phyloP scores from a whole-genome alignment of 1,140 invertebrate species.

The Calephelis virginiensis region DNA sequence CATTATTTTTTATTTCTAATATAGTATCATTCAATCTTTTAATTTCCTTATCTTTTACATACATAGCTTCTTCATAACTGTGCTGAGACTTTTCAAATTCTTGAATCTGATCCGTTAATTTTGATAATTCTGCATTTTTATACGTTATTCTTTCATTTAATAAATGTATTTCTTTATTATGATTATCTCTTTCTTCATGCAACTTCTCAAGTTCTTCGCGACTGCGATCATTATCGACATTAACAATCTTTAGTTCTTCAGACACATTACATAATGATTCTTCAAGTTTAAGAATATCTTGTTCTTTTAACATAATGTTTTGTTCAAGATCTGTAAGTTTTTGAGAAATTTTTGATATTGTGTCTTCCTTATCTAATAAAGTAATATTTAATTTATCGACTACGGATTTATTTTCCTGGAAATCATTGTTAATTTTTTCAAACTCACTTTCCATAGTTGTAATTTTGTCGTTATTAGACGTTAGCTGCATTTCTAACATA shows the following conservation, averaged over 20 bases:
- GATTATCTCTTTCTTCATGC: slow-evolving; percentile 49
- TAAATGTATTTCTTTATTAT: slow-evolving; percentile 39
- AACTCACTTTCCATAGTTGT: slow-evolving; percentile 54
- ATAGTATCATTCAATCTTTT: slow-evolving; percentile 61
- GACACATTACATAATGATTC: slow-evolving; percentile 37
- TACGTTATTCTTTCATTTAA: slow-evolving; percentile 47
- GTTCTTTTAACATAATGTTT: slow-evolving; percentile 44
- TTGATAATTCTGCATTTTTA: slow-evolving; percentile 50
- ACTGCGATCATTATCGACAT: slow-evolving; percentile 31
- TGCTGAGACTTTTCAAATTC: slow-evolving; percentile 39
- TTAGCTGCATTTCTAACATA: slow-evolving; percentile 51
- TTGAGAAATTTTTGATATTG: slow-evolving; percentile 41
- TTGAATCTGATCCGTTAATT: slow-evolving; percentile 36
- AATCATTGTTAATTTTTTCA: slow-evolving; percentile 50
- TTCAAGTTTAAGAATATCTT: slow-evolving; percentile 47
- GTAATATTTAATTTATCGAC: slow-evolving; percentile 51
- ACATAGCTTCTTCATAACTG: slow-evolving; percentile 40
- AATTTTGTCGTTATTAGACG: slow-evolving; percentile 53
- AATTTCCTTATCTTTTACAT: slow-evolving; percentile 56
- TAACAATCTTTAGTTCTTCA: slow-evolving; percentile 37
- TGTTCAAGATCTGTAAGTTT: slow-evolving; percentile 43
- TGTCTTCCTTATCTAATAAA: slow-evolving; percentile 25
- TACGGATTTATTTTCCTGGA: slow-evolving; percentile 56
- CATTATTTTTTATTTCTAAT: slow-evolving; percentile 53
- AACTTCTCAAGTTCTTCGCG: slow-evolving; percentile 47